Conservation (phyloP, 2,888 invertebrate genomes). For the Caenorhabditis zanzibari region DNA sequence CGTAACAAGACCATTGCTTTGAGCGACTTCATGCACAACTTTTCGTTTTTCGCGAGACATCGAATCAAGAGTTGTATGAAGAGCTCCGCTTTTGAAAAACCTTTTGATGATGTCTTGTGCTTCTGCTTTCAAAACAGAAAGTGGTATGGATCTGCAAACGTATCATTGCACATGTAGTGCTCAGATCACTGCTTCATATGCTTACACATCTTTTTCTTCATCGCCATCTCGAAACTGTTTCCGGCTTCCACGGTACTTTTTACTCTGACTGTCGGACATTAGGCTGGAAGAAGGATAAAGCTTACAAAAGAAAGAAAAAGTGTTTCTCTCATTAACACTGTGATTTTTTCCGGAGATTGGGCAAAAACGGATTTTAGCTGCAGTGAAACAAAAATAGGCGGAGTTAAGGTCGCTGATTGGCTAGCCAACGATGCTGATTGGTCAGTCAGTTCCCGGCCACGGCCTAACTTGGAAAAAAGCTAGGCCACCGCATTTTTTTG, state of each 20-base stretch:
- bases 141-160: not conserved
- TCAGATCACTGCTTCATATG: too few relatives aligned
- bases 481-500: too few relatives aligned
- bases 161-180: too few relatives aligned
- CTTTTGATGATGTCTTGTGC: constrained; percentile 16
- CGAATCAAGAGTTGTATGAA: constrained; percentile 1
- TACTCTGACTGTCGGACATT: not conserved
- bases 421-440: too few relatives aligned
- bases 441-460: too few relatives aligned
- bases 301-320: not conserved
- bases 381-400: too few relatives aligned
- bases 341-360: too few relatives aligned
- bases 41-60: constrained; percentile 70
- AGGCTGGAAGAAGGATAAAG: not conserved
- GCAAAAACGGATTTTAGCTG: too few relatives aligned
- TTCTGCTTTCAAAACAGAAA: not conserved
- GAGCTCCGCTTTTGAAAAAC: constrained; percentile 17
- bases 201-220: not conserved
- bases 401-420: too few relatives aligned
- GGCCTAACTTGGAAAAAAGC: too few relatives aligned
- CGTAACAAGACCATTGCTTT: constrained; percentile 61
- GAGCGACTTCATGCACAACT: constrained; percentile 72
- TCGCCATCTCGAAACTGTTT: not conserved
- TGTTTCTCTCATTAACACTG: too few relatives aligned
- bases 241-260: not conserved